A percentile compares a stretch with the other conserved stretches of the same genome.
Conservation (phyloP, 2,888 invertebrate species). For the Baronia brevicornis region DNA sequence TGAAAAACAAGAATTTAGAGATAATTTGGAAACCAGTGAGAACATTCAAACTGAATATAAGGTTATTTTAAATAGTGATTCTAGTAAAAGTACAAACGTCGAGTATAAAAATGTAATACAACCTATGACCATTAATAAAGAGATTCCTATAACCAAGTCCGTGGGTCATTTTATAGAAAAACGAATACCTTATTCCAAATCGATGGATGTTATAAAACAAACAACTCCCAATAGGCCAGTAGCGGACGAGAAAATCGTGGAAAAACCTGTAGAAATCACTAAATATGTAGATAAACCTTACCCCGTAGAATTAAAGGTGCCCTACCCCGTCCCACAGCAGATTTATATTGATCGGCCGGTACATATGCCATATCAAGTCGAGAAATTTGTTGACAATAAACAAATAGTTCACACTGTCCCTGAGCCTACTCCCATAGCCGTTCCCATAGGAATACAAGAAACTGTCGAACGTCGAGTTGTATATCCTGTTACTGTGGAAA, state of each 20-base stretch:
- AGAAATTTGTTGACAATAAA: slow-evolving; percentile 72
- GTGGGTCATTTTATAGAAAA: slow-evolving; percentile 61
- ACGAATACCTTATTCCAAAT: slow-evolving; percentile 57
- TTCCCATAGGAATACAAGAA: slow-evolving; percentile 46
- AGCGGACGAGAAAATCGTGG: slow-evolving; percentile 67
- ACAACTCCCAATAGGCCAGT: slow-evolving; percentile 60
- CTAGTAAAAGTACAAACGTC: slow-evolving; percentile 32
- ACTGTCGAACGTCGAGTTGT: slow-evolving; percentile 53
- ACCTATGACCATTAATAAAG: slow-evolving; percentile 63
- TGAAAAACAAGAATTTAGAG: slow-evolving; percentile 32
- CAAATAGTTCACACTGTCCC: slow-evolving; percentile 53
- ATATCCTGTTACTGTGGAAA: slow-evolving; percentile 57
- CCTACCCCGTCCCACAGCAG: slow-evolving; percentile 66
- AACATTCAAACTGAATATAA: slow-evolving; percentile 44
- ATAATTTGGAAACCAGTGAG: slow-evolving; percentile 48
- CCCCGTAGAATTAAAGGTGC: slow-evolving; percentile 71
- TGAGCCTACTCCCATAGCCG: slow-evolving; percentile 59
- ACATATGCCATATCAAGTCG: slow-evolving; percentile 65
- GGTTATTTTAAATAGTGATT: slow-evolving; percentile 37
- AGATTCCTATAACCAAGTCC: slow-evolving; percentile 62
- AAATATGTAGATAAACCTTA: slow-evolving; percentile 75
- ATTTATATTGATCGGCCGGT: slow-evolving; percentile 70
- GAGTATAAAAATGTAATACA: slow-evolving; percentile 50
- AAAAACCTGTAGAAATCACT: slow-evolving; percentile 70
- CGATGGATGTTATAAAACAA: slow-evolving; percentile 45